Evolutionary conservation across 2,888 invertebrate genomes (phyloP).

Genomic region (Dendrolimus houi): DNA sequence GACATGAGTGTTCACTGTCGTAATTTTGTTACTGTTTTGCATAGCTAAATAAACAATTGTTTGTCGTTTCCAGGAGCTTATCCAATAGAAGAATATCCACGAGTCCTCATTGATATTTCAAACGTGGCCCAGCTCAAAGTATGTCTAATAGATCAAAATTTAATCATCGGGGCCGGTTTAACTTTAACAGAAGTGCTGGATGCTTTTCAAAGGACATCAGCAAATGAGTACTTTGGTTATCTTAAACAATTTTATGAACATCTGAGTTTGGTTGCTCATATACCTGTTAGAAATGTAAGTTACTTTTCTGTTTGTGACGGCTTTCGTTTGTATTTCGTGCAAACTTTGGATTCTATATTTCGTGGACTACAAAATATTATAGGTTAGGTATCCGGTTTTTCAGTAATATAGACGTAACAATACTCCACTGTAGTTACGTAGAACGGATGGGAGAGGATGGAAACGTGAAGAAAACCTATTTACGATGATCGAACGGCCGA

Average conservation of each 20-base stretch:
- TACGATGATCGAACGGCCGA: too few species aligned
- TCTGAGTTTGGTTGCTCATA: slow-evolving; percentile 80
- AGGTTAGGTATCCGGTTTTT: too few species aligned
- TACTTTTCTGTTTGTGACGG: slow-evolving; percentile 61
- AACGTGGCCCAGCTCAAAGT: slow-evolving; percentile 71
- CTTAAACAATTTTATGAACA: slow-evolving; percentile 76
- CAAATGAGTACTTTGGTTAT: slow-evolving; percentile 71
- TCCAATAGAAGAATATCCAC: slow-evolving; percentile 44
- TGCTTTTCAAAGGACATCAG: slow-evolving; percentile 40
- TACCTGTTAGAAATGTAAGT: slow-evolving; percentile 82
- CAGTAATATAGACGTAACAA: too few species aligned
- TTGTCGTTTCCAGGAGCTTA: slow-evolving; percentile 39
- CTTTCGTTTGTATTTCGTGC: too few species aligned
- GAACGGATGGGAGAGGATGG: too few species aligned
- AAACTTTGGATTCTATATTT: too few species aligned
- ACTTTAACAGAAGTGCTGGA: slow-evolving; percentile 69
- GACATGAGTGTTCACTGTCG: too few species aligned
- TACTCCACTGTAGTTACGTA: too few species aligned
- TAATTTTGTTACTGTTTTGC: too few species aligned
- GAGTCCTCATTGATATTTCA: slow-evolving; percentile 77
- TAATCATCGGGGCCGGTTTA: slow-evolving; percentile 76
- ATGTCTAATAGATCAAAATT: slow-evolving; percentile 40
- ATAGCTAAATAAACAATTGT: not conserved
- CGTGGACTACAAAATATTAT: too few species aligned
- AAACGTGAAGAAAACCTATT: too few species aligned